Percentiles rank a stretch among this genome's conserved stretches.
Evolutionary conservation across 2,113 vertebrate genomes (phyloP).

Genomic region (Beaufortia kweichowensis): DNA sequence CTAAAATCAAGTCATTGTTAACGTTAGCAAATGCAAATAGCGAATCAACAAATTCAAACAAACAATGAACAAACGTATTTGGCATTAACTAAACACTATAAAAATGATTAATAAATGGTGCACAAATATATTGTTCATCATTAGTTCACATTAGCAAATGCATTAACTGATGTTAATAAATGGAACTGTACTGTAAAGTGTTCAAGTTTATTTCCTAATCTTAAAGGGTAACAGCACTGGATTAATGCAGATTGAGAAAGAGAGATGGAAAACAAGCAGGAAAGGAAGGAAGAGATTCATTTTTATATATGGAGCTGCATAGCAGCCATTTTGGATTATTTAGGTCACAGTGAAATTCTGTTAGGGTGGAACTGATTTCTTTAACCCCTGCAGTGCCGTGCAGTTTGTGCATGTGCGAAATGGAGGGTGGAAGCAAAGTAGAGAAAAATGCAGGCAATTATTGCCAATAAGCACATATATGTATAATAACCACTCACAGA

Average conservation of each 20-base stretch:
- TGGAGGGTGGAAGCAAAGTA: not conserved
- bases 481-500: not conserved
- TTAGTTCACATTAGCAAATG: too few species aligned
- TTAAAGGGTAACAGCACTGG: not conserved
- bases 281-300: not conserved
- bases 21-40: too few species aligned
- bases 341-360: constrained; percentile 54
- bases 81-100: too few species aligned
- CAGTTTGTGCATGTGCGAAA: not conserved
- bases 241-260: not conserved
- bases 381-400: constrained; percentile 28
- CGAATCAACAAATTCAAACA: too few species aligned
- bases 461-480: not conserved
- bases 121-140: too few species aligned
- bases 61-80: too few species aligned
- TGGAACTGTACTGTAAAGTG: too few species aligned
- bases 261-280: not conserved
- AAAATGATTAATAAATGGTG: too few species aligned
- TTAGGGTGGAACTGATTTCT: constrained; percentile 32
- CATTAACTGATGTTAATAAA: too few species aligned
- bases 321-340: constrained; percentile 56
- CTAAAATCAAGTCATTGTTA: too few species aligned
- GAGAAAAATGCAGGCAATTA: not conserved
- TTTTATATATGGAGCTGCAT: constrained; percentile 10
- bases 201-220: not conserved